phyloP scores from a whole-genome alignment of 2,113 vertebrate genomes.

The Neotoma lepida region DNA sequence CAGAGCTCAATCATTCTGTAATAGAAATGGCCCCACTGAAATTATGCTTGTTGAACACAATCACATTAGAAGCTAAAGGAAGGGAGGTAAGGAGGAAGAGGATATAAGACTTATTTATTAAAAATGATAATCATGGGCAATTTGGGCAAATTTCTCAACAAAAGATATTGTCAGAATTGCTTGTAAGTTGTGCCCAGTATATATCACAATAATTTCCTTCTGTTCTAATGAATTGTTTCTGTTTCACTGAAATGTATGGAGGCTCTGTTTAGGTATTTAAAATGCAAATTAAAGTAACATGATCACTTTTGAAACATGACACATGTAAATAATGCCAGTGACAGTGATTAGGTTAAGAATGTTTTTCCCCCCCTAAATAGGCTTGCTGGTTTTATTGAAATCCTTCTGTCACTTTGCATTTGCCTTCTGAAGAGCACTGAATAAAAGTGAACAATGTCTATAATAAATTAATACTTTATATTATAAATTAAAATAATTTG shows the following conservation, averaged over 20 bases:
- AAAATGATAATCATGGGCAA: constrained; percentile 83
- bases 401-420: constrained; percentile 79
- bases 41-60: constrained; percentile 83
- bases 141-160: constrained; percentile 81
- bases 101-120: constrained; percentile 84
- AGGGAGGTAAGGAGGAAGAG: constrained; percentile 68
- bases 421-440: constrained; percentile 60
- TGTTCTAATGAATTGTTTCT: constrained; percentile 80
- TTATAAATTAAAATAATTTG: constrained; percentile 39
- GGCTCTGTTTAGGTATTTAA: constrained; percentile 79
- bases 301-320: constrained; percentile 82
- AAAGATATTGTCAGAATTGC: constrained; percentile 79
- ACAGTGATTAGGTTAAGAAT: constrained; percentile 82
- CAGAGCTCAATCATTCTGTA: constrained; percentile 87
- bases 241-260: constrained; percentile 83
- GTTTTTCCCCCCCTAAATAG: constrained; percentile 67
- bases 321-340: constrained; percentile 77
- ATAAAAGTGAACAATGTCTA: constrained; percentile 22
- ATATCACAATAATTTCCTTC: constrained; percentile 71
- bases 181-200: constrained; percentile 77
- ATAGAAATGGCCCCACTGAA: constrained; percentile 88
- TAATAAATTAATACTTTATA: constrained; percentile 16
- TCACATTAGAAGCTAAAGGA: constrained; percentile 76
- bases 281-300: constrained; percentile 82
- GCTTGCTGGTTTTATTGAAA: constrained; percentile 79